Conservation (phyloP, 2,888 invertebrate genomes). For the Agonopterix alstromeriana region DNA sequence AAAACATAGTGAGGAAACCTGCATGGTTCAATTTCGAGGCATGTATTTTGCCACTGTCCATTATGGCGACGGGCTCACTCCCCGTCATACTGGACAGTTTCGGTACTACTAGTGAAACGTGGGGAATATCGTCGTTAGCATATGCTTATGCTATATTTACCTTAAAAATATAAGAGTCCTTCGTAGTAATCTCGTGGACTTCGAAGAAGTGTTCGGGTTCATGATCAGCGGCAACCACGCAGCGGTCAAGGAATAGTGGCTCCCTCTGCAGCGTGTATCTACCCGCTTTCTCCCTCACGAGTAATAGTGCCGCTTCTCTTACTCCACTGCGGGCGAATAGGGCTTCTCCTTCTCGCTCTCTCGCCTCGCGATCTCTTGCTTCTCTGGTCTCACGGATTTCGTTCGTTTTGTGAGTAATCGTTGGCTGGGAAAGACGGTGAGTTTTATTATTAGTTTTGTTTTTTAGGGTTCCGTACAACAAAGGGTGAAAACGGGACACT, state of each 20-base stretch:
- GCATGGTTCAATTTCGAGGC: too few species aligned
- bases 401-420: slow-evolving; percentile 81
- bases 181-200: slow-evolving; percentile 93
- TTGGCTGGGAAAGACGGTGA: slow-evolving; percentile 72
- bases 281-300: slow-evolving; percentile 93
- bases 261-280: slow-evolving; percentile 91
- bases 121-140: too few species aligned
- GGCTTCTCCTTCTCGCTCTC: slow-evolving; percentile 62
- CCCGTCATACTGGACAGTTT: too few species aligned
- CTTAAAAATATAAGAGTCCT: slow-evolving; percentile 96
- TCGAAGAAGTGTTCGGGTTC: slow-evolving; percentile 97
- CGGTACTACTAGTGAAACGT: too few species aligned
- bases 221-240: slow-evolving; percentile 93
- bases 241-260: slow-evolving; percentile 92
- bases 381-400: slow-evolving; percentile 76
- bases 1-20: too few species aligned
- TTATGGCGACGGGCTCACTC: too few species aligned
- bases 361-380: slow-evolving; percentile 60
- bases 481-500: too few species aligned
- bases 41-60: too few species aligned
- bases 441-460: background rate
- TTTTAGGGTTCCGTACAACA: too few species aligned
- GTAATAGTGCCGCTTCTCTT: slow-evolving; percentile 90
- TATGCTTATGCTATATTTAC: too few species aligned
- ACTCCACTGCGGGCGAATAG: slow-evolving; percentile 86